Evolutionary conservation across 2,888 invertebrate genomes (phyloP).

Genomic region (Eucriotettix oculatus): DNA sequence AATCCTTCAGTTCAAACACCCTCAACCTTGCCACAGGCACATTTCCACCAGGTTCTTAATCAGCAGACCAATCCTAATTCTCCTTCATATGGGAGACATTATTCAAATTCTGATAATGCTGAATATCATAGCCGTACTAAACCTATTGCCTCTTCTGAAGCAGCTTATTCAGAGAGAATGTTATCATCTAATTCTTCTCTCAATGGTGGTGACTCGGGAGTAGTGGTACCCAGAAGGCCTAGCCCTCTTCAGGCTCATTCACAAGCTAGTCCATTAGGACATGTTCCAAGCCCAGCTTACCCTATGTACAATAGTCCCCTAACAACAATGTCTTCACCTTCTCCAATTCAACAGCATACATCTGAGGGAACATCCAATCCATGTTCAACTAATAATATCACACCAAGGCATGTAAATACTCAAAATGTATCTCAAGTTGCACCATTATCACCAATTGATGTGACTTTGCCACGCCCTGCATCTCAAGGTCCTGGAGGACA

Average conservation of each 20-base stretch:
- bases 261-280: constrained; percentile 54
- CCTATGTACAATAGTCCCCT: constrained; percentile 73
- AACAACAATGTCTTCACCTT: constrained; percentile 55
- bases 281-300: constrained; percentile 63
- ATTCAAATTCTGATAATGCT: constrained; percentile 1
- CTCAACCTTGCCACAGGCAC: constrained; percentile 6
- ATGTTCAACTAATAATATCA: constrained; percentile 9
- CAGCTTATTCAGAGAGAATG: not conserved
- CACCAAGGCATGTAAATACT: constrained; percentile 23
- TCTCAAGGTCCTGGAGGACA: constrained; percentile 37
- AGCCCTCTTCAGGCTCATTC: constrained; percentile 52
- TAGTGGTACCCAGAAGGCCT: constrained; percentile 46
- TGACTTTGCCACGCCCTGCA: constrained; percentile 45
- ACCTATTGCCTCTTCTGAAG: constrained; percentile 6
- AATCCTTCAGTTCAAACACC: not conserved
- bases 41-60: constrained; percentile 15
- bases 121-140: constrained; percentile 1
- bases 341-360: constrained; percentile 38
- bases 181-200: constrained; percentile 33
- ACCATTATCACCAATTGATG: constrained; percentile 53
- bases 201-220: constrained; percentile 48
- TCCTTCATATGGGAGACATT: constrained; percentile 8
- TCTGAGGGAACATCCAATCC: constrained; percentile 20
- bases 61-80: constrained; percentile 1
- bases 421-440: constrained; percentile 25